Base-by-base conservation (phyloP, 1,140 invertebrate genomes). In the Drosophila sucinea region DNA sequence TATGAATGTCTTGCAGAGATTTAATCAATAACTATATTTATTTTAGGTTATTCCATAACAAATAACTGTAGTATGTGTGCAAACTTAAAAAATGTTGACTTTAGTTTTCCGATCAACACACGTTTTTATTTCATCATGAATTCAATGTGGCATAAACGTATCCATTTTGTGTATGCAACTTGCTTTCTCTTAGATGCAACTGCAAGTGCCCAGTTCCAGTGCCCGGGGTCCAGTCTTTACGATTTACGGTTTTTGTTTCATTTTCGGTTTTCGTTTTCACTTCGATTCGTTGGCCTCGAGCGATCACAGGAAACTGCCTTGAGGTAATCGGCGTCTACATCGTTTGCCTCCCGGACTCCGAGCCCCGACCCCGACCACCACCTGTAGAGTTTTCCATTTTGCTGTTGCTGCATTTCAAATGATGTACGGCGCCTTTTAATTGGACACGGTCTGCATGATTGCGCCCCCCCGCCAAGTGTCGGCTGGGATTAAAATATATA, bases 391-490 rank as follows among this genome's bases (percentile, higher is more conserved):
- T 85, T 72, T 41, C 56, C 70, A 73, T 74, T 66, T 77, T 78
- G 54, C 70, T 62, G 67, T 77, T 68, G 70, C 70, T 87, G 84
- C 83, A 87, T 87, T 89, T 55, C 54, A 73, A 89, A 87, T 87
- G 84, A 87, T 87, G 80, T 66, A 87, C 84, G 84, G 84, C 84
- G 84, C 84, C 84, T 87, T 87, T 87, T 81, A 83, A 87, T 87
- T 87, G 84, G 84, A 87, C 83, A 87, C 83, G 83, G 83, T 87
- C 83, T 83, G 80, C 84, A 70, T 74, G 83, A 86, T 87, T 86
- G 72, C 56, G 75, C 65, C 32, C 47, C 7, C 23, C 51, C 23
- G 41, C 64, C 51, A 47, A 30, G 51, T 55, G 23, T 35, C 56
- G 61, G 62, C 58, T 73, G 77, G 10, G 58, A 5, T 51, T 70